Evolutionary conservation across 2,888 invertebrate genomes (phyloP), one percentile per base, ranked within the genome.

Genomic region (Caenorhabditis sinica): DNA sequence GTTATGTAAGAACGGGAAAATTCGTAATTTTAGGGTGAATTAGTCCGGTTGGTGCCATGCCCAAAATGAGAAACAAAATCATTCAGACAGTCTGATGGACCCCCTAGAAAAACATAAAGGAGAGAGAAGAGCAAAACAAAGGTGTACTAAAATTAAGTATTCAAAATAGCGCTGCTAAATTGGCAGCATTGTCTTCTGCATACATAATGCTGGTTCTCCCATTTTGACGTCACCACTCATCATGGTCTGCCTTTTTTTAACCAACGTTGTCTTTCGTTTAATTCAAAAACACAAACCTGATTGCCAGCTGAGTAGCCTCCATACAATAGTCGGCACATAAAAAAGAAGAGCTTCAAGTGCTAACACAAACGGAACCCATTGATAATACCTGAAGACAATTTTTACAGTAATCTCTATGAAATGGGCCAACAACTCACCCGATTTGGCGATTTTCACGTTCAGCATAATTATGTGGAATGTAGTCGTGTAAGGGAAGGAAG

Each of bases 241-340:
- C 15, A 25, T 40, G 33, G 9, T 36, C 33, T 9, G 11, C 40
- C 13, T 40, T 40, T 40, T 40, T 13, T 28, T 30, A 56, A 56
- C 15, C 15, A n/a, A n/a, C n/a, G n/a, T n/a, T n/a, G n/a, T 56
- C 11, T n/a, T 56, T 28, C 23, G n/a, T 3, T 17, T 4, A 49
- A 40, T 45, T 23, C 17, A 17, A 36, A 65, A 65, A 20, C 6
- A n/a, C 58, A n/a, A 49, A 82, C 93, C 93, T 68, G 93, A 92
- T 82, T 93, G 93, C 93, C 93, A 93, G 77, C 91, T 93, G 66
- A 93, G 90, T 58, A 93, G 82, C 71, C 93, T 84, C 93, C 93
- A 93, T n/a, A 93, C 92, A 82, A 93, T 90, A 43, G 92, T 93
- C 69, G 93, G 93, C 49, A 93, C 91, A 87, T 93, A 93, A 86